Conservation (phyloP, 2,797 vertebrate species). For the Poecilia gillii region DNA sequence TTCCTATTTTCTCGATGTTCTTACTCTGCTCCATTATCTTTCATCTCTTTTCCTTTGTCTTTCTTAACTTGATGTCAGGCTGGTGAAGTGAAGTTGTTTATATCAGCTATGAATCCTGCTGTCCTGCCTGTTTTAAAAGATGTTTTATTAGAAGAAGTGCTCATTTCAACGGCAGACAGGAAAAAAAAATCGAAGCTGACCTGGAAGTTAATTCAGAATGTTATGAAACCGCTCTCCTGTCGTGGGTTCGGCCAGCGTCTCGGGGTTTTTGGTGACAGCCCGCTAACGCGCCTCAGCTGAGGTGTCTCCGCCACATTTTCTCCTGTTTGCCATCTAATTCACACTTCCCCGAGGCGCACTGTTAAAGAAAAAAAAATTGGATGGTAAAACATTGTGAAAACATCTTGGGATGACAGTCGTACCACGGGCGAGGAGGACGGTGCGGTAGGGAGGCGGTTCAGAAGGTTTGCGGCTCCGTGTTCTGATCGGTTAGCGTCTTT, state of each 20-base stretch:
- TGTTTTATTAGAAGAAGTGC: slow-evolving; percentile 55
- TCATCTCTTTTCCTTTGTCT: not conserved
- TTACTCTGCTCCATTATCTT: not conserved
- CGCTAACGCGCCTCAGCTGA: slow-evolving; percentile 75
- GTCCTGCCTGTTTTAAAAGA: slow-evolving; percentile 65
- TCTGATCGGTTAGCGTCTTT: slow-evolving; percentile 62
- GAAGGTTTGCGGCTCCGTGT: slow-evolving; percentile 62
- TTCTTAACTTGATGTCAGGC: slow-evolving; percentile 14
- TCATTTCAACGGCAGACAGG: slow-evolving; percentile 27
- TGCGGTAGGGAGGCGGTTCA: slow-evolving; percentile 10
- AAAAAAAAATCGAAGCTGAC: slow-evolving; percentile 55
- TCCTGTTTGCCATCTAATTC: slow-evolving; percentile 82
- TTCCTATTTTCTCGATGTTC: not conserved
- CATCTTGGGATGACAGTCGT: slow-evolving; percentile 70
- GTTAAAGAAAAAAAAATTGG: slow-evolving; percentile 35
- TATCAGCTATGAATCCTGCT: slow-evolving; percentile 59
- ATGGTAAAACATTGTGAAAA: slow-evolving; percentile 82
- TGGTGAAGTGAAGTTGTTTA: slow-evolving; percentile 30
- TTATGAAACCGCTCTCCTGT: slow-evolving; percentile 58
- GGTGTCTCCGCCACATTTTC: slow-evolving; percentile 77
- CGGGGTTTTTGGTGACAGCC: slow-evolving; percentile 75
- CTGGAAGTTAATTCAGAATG: slow-evolving; percentile 77
- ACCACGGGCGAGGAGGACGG: slow-evolving; percentile 39
- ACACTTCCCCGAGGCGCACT: slow-evolving; percentile 79
- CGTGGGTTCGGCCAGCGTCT: slow-evolving; percentile 35